A percentile compares a stretch with the other conserved stretches of the same genome.
Evolutionary conservation across 35 echinoderm and acorn worm genomes (phyloP).

Genomic region (Patiria miniata): DNA sequence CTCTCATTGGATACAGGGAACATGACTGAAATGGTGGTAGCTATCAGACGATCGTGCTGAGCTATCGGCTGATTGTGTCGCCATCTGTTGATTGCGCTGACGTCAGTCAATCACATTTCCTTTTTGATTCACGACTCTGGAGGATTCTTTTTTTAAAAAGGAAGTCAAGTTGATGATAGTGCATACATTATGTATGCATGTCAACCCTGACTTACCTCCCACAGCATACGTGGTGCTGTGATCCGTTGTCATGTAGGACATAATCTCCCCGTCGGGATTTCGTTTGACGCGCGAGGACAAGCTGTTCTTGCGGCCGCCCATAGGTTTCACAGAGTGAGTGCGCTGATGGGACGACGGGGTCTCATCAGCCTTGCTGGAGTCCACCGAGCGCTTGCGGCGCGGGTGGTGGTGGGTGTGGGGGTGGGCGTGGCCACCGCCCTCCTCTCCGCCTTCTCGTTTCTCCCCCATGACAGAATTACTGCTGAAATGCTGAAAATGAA

Average conservation of each 20-base stretch:
- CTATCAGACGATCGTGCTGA: too few species aligned
- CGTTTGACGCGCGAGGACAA: conserved; percentile 34
- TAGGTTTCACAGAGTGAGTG: background rate
- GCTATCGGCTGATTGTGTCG: too few species aligned
- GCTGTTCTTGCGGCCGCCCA: conserved; percentile 19
- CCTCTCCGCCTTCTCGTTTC: conserved; percentile 61
- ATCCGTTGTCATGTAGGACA: conserved; percentile 56
- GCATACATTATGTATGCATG: too few species aligned
- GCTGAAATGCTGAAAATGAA: background rate
- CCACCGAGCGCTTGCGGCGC: conserved; percentile 65
- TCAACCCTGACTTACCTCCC: conserved; percentile 46
- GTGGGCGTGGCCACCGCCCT: conserved; percentile 20
- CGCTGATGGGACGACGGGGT: background rate
- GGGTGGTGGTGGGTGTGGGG: conserved; percentile 5
- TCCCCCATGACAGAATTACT: conserved; percentile 53
- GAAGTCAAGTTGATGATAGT: too few species aligned
- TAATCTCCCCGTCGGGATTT: conserved; percentile 64
- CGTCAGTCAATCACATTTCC: too few species aligned
- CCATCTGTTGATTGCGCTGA: too few species aligned
- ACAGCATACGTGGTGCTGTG: conserved; percentile 57
- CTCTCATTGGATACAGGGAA: too few species aligned
- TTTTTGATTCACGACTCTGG: too few species aligned
- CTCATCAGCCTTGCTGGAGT: conserved; percentile 29
- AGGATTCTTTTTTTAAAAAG: too few species aligned
- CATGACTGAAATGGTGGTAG: too few species aligned